phyloP scores from a whole-genome alignment of 2,888 invertebrate genomes.

The Epirrita christyi region DNA sequence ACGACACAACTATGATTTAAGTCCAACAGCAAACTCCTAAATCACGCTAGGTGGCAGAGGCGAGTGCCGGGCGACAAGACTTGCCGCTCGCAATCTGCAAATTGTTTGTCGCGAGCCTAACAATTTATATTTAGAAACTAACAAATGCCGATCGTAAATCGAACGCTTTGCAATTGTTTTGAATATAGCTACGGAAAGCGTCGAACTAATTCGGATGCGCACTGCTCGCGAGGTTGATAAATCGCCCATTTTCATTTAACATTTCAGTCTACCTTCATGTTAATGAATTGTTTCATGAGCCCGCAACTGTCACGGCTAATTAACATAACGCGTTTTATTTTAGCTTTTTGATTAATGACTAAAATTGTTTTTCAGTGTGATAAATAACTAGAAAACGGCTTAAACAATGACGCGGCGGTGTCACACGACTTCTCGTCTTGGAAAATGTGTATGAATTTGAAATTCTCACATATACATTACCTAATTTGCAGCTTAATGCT shows the following conservation, averaged over 20 bases:
- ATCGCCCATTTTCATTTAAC: constrained; percentile 56
- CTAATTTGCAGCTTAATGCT: constrained; percentile 78
- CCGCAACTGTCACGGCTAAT: constrained; percentile 35
- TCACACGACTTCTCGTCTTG: constrained; percentile 42
- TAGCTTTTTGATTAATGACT: constrained; percentile 41
- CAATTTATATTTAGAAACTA: constrained; percentile 80
- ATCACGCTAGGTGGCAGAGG: constrained; percentile 75
- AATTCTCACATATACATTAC: constrained; percentile 77
- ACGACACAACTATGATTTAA: constrained; percentile 77
- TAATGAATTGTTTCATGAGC: constrained; percentile 56
- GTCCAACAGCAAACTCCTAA: constrained; percentile 69
- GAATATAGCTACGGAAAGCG: constrained; percentile 71
- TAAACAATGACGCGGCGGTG: constrained; percentile 54
- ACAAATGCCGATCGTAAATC: constrained; percentile 80
- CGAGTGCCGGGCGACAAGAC: constrained; percentile 70
- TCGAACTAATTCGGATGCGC: constrained; percentile 59
- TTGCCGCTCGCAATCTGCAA: constrained; percentile 77
- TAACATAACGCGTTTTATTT: constrained; percentile 45
- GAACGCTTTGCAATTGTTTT: constrained; percentile 77
- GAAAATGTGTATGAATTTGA: constrained; percentile 34
- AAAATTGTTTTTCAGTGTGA: constrained; percentile 39
- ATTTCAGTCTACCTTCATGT: constrained; percentile 51
- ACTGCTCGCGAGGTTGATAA: constrained; percentile 68
- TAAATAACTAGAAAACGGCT: constrained; percentile 45
- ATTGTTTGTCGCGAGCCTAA: constrained; percentile 81